Percentiles rank a stretch among this genome's conserved stretches.
phyloP scores from a whole-genome alignment of 92 coral and sea anemone genomes.

The Paramuricea clavata region DNA sequence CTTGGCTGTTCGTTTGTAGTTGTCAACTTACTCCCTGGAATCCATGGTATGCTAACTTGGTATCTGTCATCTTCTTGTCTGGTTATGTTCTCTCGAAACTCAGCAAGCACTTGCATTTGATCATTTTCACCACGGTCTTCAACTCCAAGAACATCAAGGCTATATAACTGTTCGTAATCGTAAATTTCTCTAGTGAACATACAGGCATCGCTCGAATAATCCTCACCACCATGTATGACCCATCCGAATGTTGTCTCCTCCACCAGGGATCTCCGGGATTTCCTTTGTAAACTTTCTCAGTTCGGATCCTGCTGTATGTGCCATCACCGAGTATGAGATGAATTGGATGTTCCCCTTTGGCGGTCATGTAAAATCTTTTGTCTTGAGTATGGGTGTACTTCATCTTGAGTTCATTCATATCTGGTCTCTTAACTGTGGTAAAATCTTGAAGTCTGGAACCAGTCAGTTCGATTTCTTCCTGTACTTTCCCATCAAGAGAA shows the following conservation, averaged over 20 bases:
- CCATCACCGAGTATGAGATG: constrained; percentile 48
- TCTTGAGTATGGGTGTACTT: constrained; percentile 48
- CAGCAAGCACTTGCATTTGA: constrained; percentile 49
- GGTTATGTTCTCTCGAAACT: constrained; percentile 36
- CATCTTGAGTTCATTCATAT: constrained; percentile 43
- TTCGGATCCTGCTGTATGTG: constrained; percentile 43
- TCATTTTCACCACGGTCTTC: constrained; percentile 55
- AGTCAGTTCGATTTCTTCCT: constrained; percentile 42
- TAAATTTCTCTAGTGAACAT: too few relatives aligned
- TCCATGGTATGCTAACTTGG: too few relatives aligned
- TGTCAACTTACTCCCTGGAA: too few relatives aligned
- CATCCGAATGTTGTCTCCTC: constrained; percentile 65
- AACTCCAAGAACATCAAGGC: constrained; percentile 60
- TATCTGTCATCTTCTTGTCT: too few relatives aligned
- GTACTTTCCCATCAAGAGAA: constrained; percentile 2
- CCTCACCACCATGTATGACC: constrained; percentile 59
- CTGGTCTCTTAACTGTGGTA: constrained; percentile 60
- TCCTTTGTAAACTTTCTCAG: constrained; percentile 48
- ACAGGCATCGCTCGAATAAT: not conserved
- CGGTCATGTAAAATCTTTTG: constrained; percentile 51
- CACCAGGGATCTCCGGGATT: constrained; percentile 51
- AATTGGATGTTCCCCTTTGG: not conserved
- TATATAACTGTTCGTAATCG: too few relatives aligned
- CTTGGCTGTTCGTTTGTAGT: not conserved
- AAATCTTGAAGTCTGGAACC: constrained; percentile 39